phyloP scores from a whole-genome alignment of 2,113 vertebrate species.

The Rafetus swinhoei region DNA sequence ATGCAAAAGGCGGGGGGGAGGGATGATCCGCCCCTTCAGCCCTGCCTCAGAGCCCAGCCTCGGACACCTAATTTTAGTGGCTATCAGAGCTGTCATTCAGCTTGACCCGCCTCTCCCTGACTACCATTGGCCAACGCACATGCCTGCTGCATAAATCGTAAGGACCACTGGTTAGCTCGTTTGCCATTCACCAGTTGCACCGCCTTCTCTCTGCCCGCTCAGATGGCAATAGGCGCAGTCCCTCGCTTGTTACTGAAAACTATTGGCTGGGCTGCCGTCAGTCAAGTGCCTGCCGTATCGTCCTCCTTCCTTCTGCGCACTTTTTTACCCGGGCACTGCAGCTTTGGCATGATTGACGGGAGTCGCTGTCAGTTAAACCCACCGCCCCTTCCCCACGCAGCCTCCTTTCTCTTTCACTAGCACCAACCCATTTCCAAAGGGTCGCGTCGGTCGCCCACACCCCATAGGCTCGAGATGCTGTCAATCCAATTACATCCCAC shows the following conservation, averaged over 20 bases:
- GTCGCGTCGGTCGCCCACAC: not conserved
- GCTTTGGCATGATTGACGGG: not conserved
- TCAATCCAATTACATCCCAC: constrained; percentile 38
- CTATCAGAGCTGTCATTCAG: not conserved
- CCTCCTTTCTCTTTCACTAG: not conserved
- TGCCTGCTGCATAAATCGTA: not conserved
- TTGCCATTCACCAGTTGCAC: constrained; percentile 10
- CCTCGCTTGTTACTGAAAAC: not conserved
- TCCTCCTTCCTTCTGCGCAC: not conserved
- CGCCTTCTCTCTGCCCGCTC: not conserved
- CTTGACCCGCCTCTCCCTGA: not conserved
- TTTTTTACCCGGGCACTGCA: not conserved
- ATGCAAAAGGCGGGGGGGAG: not conserved
- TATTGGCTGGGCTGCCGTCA: constrained; percentile 24
- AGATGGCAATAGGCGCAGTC: not conserved
- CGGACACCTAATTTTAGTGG: not conserved
- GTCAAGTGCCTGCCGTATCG: not conserved
- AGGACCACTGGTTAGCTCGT: not conserved
- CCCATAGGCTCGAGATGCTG: constrained; percentile 42
- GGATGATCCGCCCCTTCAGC: not conserved
- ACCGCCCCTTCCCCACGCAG: not conserved
- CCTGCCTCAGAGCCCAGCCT: not conserved
- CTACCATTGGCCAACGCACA: not conserved
- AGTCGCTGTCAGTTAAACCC: not conserved
- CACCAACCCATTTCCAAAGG: not conserved